Conservation (phyloP, 2,797 vertebrate species). For the Trematomus bernacchii region DNA sequence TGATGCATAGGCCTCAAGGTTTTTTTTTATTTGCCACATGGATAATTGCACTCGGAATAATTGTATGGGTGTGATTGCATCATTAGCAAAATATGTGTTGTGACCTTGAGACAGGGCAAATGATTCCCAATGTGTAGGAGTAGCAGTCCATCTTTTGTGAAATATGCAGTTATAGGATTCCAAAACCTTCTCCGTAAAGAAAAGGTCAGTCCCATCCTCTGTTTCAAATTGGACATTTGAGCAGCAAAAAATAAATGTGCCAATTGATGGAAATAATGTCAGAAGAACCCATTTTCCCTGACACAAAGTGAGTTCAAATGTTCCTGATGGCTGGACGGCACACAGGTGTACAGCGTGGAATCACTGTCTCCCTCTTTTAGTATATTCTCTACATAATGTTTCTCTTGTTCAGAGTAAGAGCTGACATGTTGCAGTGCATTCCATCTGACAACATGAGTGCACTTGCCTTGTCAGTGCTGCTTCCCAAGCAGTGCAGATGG, state of each 20-base stretch:
- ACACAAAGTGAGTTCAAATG: background rate
- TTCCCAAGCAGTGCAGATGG: slow-evolving; percentile 55
- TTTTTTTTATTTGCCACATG: no score
- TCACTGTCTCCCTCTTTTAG: slow-evolving; percentile 1
- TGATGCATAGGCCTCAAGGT: no score
- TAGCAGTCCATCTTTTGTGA: no score
- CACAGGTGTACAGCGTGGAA: slow-evolving; percentile 18
- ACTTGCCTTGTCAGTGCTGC: slow-evolving; percentile 50
- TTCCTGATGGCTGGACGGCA: background rate
- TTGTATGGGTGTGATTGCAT: no score
- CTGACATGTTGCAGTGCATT: slow-evolving; percentile 56
- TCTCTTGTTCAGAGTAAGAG: slow-evolving; percentile 37
- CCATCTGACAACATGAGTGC: slow-evolving; percentile 54
- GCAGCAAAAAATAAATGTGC: background rate
- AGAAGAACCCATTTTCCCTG: background rate
- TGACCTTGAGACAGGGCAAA: no score
- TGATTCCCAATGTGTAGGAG: no score
- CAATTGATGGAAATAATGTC: background rate
- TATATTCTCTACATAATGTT: slow-evolving; percentile 33
- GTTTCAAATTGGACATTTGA: slow-evolving; percentile 14
- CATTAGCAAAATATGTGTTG: no score
- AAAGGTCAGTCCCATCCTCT: background rate
- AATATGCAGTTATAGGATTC: background rate
- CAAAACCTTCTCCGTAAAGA: background rate
- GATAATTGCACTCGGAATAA: no score